These are phyloP conservation scores for Carlito syrichta DNA, from an alignment of 2,113 vertebrate genomes.

Conservation along the genomic window DNA sequence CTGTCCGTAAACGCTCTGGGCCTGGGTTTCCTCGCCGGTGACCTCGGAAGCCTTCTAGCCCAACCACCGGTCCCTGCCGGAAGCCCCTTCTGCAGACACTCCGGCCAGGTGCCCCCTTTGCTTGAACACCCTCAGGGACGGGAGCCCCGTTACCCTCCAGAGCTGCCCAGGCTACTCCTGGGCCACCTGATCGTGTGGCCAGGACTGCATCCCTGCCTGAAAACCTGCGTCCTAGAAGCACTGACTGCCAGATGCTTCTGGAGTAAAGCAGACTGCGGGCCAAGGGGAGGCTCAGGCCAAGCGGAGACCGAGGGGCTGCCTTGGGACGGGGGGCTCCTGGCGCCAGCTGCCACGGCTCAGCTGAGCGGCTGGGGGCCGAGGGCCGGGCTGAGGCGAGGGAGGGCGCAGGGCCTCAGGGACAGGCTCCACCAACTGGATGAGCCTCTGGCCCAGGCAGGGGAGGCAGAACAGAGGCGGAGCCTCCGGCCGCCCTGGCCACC, in stretches of 20 bases:
- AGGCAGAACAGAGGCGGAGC: rapidly evolving
- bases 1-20: rapidly evolving
- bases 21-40: not conserved
- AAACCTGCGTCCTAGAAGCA: not conserved
- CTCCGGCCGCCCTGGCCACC: not conserved
- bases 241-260: not conserved
- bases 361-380: not conserved
- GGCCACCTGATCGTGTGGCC: rapidly evolving
- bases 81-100: not conserved
- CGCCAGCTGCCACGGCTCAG: not conserved
- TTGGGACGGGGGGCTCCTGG: rapidly evolving
- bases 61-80: not conserved
- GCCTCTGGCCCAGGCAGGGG: not conserved
- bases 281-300: not conserved
- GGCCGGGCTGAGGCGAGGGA: no score
- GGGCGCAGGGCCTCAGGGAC: no score
- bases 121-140: not conserved
- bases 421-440: not conserved
- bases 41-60: not conserved
- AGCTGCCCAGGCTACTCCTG: not conserved
- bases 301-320: not conserved
- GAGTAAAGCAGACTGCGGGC: not conserved
- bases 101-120: not conserved
- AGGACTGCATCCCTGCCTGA: not conserved
- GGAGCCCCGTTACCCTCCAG: not conserved